Base-by-base conservation (phyloP, 92 coral and sea anemone genomes). In the Virgularia gustaviana region DNA sequence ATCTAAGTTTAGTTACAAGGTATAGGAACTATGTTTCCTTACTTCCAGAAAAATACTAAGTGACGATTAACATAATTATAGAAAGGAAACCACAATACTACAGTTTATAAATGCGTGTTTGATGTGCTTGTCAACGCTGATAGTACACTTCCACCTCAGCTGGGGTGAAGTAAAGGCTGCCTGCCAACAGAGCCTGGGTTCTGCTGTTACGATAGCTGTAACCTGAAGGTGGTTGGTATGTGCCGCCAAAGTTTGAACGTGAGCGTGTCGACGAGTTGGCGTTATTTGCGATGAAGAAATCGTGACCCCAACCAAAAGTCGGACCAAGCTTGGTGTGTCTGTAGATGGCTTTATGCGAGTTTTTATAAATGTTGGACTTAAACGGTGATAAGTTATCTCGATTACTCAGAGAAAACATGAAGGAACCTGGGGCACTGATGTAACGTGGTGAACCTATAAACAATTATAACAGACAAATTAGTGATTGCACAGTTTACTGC, bases 111-210 rank as follows among this genome's bases (percentile, higher is more conserved):
- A n/a, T n/a, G n/a, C n/a, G n/a, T n/a, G n/a, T n/a, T n/a, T n/a
- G n/a, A n/a, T n/a, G n/a, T n/a, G n/a, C n/a, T n/a, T n/a, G n/a
- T n/a, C n/a, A n/a, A n/a, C n/a, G n/a, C n/a, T n/a, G n/a, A 22
- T 53, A 53, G 60, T 23, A 53, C 4, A 53, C 60, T 53, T 53
- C 60, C 1, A 53, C 30, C 25, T 53, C 60, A 2, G 60, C 23
- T 4, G 60, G 60, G 4, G 4, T 53, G 60, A 53, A 53, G 60
- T 53, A 1, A 34, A 4, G 29, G 29, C 60, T 53, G n/a, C 60
- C 60, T 9, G 60, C 60, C 3, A 53, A 22, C 29, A 53, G 29
- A 9, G 60, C 4, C n/a, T 2, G 2, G 10, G 60, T 53, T 1
- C n/a, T 22, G 13, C 60, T 53, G 60, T 3, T 22, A 6, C 30